Evolutionary conservation across 2,797 vertebrate species (phyloP), one percentile per base, ranked within the genome.

Genomic region (Antrozous pallidus): DNA sequence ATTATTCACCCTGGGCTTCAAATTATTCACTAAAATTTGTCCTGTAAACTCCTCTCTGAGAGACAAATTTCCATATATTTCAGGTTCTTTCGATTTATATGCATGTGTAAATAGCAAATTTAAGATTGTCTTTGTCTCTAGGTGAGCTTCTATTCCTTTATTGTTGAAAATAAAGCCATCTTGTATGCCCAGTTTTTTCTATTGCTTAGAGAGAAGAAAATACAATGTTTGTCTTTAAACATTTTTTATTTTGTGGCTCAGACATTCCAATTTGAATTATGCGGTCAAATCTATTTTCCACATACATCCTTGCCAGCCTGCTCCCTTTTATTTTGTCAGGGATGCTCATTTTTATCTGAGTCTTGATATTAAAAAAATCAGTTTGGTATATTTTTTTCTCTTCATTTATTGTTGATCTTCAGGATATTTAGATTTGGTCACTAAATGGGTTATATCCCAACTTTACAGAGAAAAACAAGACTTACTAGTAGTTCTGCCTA

Each of bases 381-480:
- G 8, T 56, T 83, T 67, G 16, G 3, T 13, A 45, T 77, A 28
- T 74, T 92, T 90, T 54, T 54, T 90, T 87, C 9, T 87, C 13
- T 78, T 93, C 24, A 78, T 77, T 90, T 85, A 49, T 36, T 49
- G 7, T 7, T 71, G 54, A 90, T 51, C 22, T 90, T 18, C 7
- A 94, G 75, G 31, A 63, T 80, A 69, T 93, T 90, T 77, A 88
- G 81, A 82, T 20, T 91, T 74, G 42, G 42, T 71, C 24, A 31
- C 16, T 65, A 63, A 82, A 61, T 54, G 28, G 17, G 0, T 54
- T 69, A 45, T 67, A 70, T 88, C 8, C n/a, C n/a, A 22, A 75
- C 91, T 94, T 96, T 83, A 61, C 12, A 82, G 84, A 95, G 73
- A 47, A 80, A 91, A 92, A n/a, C 16, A 93, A 89, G 49, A 70